phyloP scores from a whole-genome alignment of 2,888 invertebrate species.

The Napeogenes inachia region DNA sequence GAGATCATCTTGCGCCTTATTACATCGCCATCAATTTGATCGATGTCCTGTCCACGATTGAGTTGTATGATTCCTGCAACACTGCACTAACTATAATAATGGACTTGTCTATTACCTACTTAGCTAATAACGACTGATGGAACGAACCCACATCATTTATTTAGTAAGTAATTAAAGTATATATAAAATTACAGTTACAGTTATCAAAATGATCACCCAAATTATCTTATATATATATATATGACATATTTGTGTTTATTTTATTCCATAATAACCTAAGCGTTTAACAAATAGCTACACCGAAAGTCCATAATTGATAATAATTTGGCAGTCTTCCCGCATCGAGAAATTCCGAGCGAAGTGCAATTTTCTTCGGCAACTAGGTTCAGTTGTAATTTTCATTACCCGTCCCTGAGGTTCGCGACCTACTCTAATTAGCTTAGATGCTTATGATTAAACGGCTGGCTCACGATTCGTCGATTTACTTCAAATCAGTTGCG shows the following conservation, averaged over 20 bases:
- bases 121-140: constrained; percentile 25
- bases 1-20: constrained; percentile 36
- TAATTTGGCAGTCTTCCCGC: constrained; percentile 23
- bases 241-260: too few species aligned
- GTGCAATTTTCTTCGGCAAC: constrained; percentile 62
- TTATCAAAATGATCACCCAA: too few species aligned
- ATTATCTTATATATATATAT: too few species aligned
- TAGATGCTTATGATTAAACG: constrained; percentile 74
- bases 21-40: constrained; percentile 43
- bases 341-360: constrained; percentile 27
- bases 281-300: constrained; percentile 14
- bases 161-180: constrained; percentile 1
- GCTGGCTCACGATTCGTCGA: constrained; percentile 69
- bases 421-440: constrained; percentile 75
- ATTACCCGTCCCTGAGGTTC: constrained; percentile 69
- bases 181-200: background rate
- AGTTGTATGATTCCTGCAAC: constrained; percentile 38
- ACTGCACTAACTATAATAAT: constrained; percentile 31
- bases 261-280: background rate
- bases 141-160: constrained; percentile 18
- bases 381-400: constrained; percentile 72
- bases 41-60: constrained; percentile 42
- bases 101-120: constrained; percentile 13
- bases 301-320: constrained; percentile 22
- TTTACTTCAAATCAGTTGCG: constrained; percentile 68